Base-by-base conservation (phyloP, 2,113 vertebrate species). In the Alectura lathami region DNA sequence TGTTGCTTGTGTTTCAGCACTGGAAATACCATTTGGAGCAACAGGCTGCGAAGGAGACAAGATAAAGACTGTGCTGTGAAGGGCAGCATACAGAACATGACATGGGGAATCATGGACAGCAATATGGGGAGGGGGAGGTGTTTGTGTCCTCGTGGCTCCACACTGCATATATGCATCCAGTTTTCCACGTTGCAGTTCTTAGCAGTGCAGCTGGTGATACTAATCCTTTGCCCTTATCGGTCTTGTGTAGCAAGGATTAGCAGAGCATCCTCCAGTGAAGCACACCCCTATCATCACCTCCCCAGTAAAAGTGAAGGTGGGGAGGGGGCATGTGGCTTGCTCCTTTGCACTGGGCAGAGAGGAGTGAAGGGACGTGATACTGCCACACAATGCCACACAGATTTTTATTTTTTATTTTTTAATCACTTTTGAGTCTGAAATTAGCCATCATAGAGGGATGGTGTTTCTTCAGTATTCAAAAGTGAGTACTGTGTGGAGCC, bases 131-230 rank as follows among this genome's bases (percentile, higher is more conserved):
- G 67, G 30, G 32, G 24, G 63, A 74, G 18, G 69, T 79, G 91
- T 85, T 77, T 38, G 42, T 48, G 93, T 85, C 76, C 68, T 96
- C 43, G 94, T 81, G 72, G 88, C 56, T 96, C 91, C 80, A 91
- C 90, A 38, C 91, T 93, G 93, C 88, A 96, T 95, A 88, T 81
- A 90, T 95, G 88, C 88, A 94, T 88, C 43, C 53, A 36, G 29
- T 96, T 95, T 94, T 91, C 85, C 60, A 36, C 36, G 73, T 63
- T 90, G 88, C 60, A 42, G 47, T 91, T 96, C 17, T 62, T 66
- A n/a, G 83, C 60, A 72, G 83, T 95, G 83, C 83, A 91, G 85
- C 76, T 95, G 93, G 85, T 68, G 79, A 81, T 88, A 83, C 73
- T 94, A 95, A 90, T 94, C 89, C 67, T 78, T 82, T 88, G 73